These are phyloP conservation scores for Chaenogobius annularis DNA, from an alignment of 2,113 vertebrate species.

Conservation along the genomic window DNA sequence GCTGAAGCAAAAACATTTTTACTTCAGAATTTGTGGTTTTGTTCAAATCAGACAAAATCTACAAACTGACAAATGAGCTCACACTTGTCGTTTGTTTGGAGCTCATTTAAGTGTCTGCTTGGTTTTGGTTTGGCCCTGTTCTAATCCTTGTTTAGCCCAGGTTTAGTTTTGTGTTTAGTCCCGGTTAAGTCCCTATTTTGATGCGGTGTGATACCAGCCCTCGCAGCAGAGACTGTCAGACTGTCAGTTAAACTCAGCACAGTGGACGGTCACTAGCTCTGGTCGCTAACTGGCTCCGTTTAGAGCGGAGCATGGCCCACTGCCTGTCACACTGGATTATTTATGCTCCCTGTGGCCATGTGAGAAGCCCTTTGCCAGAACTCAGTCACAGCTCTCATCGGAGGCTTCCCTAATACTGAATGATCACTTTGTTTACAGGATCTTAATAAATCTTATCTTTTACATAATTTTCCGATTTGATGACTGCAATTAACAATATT, in stretches of 20 bases:
- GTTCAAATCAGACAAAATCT: no score
- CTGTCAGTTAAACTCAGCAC: not conserved
- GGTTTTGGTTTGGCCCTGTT: no score
- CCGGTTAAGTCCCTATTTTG: no score
- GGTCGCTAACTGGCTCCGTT: constrained; percentile 21
- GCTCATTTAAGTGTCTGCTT: no score
- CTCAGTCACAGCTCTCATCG: constrained; percentile 6
- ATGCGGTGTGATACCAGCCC: no score
- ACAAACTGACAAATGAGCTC: no score
- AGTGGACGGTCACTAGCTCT: constrained; percentile 6
- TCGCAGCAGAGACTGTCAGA: not conserved
- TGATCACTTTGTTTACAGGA: no score
- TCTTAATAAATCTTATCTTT: not conserved
- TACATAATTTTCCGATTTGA: not conserved
- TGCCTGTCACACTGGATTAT: constrained; percentile 64
- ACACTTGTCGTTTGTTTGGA: no score
- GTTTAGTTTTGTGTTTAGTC: no score
- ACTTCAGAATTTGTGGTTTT: no score
- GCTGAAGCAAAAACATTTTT: no score
- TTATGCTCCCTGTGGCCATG: constrained; percentile 48
- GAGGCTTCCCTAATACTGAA: not conserved
- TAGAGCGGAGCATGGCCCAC: constrained; percentile 23
- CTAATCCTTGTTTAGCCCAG: no score
- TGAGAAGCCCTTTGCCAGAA: constrained; percentile 31
- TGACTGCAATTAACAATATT: not conserved